phyloP scores from a whole-genome alignment of 2,113 vertebrate species.

The Crotophaga sulcirostris region DNA sequence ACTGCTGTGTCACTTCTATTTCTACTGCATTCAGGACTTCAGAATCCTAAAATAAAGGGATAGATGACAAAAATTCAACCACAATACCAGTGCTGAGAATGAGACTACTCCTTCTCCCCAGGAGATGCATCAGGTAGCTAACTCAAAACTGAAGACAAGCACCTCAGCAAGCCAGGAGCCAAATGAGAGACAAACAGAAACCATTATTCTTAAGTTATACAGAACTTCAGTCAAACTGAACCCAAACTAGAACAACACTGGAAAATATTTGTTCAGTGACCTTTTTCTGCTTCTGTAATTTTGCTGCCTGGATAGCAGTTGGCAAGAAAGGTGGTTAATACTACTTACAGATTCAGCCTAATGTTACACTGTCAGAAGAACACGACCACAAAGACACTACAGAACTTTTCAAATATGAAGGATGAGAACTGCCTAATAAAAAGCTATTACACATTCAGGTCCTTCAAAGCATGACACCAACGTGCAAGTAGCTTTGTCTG shows the following conservation, averaged over 20 bases:
- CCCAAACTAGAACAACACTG: neutral
- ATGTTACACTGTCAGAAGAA: neutral
- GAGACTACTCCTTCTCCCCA: neutral
- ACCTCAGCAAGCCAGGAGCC: neutral
- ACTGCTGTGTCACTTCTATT: neutral
- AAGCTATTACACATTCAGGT: neutral
- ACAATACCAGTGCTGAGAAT: neutral
- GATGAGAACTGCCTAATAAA: neutral
- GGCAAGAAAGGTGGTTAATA: neutral
- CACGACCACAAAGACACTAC: neutral
- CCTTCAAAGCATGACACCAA: neutral
- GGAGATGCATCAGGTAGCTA: neutral
- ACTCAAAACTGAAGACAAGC: neutral
- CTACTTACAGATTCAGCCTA: neutral
- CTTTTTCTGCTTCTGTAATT: neutral
- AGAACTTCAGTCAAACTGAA: neutral
- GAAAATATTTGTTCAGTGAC: fast-evolving
- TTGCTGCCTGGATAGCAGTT: neutral
- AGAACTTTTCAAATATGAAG: neutral
- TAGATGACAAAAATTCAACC: neutral
- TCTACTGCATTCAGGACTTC: neutral
- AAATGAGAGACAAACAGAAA: neutral
- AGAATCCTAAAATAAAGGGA: neutral
- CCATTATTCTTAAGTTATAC: neutral
- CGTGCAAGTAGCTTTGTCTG: neutral